phyloP scores from a whole-genome alignment of 2,888 invertebrate genomes.

The Abrostola tripartita region DNA sequence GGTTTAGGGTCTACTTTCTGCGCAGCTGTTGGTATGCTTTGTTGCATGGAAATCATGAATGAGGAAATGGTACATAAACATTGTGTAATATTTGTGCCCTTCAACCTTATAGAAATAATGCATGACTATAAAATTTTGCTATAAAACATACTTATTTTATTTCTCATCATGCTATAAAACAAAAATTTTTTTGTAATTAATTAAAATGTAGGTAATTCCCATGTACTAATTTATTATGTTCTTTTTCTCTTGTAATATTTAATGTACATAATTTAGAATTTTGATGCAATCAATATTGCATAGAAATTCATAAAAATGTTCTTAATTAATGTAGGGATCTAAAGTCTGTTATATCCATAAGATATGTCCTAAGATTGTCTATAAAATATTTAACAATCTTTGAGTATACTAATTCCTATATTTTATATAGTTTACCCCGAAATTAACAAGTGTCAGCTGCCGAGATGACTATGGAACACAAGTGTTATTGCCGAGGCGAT shows the following conservation, averaged over 20 bases:
- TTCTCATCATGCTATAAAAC: no score
- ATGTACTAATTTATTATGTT: no score
- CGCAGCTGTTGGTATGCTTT: neutral
- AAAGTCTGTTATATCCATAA: no score
- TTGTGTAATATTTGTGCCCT: constrained; percentile 27
- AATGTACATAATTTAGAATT: no score
- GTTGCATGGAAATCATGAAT: constrained; percentile 24
- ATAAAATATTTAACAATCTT: no score
- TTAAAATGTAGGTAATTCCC: no score
- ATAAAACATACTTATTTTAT: no score
- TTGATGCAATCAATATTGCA: no score
- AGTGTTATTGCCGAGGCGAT: constrained; percentile 82
- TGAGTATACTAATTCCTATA: neutral
- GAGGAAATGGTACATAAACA: constrained; percentile 6
- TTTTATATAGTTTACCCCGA: constrained; percentile 49
- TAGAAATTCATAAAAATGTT: no score
- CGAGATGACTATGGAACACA: constrained; percentile 80
- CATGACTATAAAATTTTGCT: neutral
- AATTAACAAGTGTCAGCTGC: constrained; percentile 70
- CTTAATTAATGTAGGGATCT: neutral
- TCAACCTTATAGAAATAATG: neutral
- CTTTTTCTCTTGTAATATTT: no score
- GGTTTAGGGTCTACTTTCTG: constrained; percentile 9
- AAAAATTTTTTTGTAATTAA: no score
- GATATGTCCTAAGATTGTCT: no score